These are phyloP conservation scores for Mercenaria mercenaria DNA, from an alignment of 1,140 invertebrate genomes.

Conservation along the genomic window DNA sequence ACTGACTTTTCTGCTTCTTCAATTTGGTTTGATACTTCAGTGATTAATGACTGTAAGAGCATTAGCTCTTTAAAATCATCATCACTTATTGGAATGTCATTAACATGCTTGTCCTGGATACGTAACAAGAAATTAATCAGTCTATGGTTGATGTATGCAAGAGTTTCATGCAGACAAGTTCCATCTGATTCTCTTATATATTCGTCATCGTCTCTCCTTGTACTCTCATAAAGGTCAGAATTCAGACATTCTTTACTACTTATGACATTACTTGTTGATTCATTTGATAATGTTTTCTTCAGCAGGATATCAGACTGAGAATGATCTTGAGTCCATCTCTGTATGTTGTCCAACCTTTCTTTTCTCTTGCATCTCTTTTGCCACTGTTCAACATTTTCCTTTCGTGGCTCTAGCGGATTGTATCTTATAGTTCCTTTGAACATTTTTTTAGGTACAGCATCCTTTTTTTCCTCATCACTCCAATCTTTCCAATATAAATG, in stretches of 20 bases:
- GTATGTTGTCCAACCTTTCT: constrained; percentile 20
- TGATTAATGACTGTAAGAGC: neutral
- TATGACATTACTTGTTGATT: neutral
- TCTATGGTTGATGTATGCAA: neutral
- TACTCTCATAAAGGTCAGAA: neutral
- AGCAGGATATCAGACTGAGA: neutral
- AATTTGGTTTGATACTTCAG: neutral
- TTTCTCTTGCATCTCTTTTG: constrained; percentile 42
- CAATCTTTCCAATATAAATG: too few species aligned
- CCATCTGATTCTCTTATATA: neutral
- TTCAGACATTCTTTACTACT: neutral
- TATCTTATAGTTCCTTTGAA: neutral
- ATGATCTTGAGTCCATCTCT: neutral
- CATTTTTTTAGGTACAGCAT: neutral
- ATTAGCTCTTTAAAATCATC: neutral
- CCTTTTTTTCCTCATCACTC: neutral
- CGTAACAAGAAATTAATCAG: neutral
- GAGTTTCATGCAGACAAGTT: neutral
- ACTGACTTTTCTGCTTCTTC: neutral
- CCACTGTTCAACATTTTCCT: neutral
- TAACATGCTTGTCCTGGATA: neutral
- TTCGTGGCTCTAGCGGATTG: neutral
- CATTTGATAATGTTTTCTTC: neutral
- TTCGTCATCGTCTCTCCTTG: neutral
- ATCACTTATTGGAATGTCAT: neutral